Evolutionary conservation across 2,797 vertebrate species (phyloP).

Genomic region (Sciurus vulgaris): DNA sequence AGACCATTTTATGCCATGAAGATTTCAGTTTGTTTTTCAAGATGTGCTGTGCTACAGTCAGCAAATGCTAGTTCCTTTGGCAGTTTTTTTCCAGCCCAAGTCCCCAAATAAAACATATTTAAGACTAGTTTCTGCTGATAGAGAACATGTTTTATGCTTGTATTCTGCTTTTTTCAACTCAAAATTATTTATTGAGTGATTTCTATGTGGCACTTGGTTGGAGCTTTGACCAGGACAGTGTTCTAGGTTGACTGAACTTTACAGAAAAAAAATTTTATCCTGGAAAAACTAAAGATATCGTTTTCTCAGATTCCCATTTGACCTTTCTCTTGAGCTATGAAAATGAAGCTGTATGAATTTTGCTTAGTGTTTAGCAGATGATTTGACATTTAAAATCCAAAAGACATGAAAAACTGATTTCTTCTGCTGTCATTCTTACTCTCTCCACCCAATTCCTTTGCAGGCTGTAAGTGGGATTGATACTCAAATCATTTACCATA

Average conservation of each 20-base stretch:
- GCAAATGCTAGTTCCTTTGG: background rate
- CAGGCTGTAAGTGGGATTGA: constrained; percentile 93
- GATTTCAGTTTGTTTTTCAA: background rate
- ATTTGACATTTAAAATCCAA: constrained; percentile 20
- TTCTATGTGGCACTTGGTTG: background rate
- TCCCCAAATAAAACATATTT: background rate
- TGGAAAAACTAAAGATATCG: constrained; percentile 13
- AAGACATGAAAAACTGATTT: background rate
- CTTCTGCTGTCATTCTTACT: constrained; percentile 64
- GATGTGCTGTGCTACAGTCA: background rate
- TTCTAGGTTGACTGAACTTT: constrained; percentile 32
- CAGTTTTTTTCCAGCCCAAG: background rate
- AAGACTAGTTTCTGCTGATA: background rate
- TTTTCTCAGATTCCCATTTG: constrained; percentile 38
- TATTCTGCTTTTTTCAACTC: constrained; percentile 3
- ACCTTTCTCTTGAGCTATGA: constrained; percentile 55
- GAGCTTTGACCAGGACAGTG: background rate
- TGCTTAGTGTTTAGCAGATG: constrained; percentile 24
- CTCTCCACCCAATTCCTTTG: constrained; percentile 73
- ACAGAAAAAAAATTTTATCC: background rate
- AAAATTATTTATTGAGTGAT: background rate
- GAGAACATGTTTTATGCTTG: constrained; percentile 1
- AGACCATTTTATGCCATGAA: background rate
- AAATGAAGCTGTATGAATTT: constrained; percentile 69
- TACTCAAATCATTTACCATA: constrained; percentile 91